A percentile compares a stretch with the other conserved stretches of the same genome.
phyloP scores from a whole-genome alignment of 2,888 invertebrate species.

The Calameuta pallipes region DNA sequence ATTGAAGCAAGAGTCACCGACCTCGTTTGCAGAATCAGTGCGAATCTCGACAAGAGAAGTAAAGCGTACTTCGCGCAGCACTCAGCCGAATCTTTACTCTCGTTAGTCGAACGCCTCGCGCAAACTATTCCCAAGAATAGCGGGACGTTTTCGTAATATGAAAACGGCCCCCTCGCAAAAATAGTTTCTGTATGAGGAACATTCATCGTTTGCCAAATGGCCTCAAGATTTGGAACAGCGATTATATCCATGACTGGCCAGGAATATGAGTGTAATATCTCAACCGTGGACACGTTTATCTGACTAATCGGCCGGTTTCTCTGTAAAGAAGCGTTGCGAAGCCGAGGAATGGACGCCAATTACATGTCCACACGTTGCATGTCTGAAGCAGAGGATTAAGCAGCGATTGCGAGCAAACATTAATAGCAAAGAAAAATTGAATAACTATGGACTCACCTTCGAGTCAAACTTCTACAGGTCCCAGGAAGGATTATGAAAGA shows the following conservation, averaged over 20 bases:
- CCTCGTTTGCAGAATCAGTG: background rate
- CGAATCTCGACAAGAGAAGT: background rate
- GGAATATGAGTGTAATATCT: background rate
- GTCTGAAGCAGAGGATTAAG: background rate
- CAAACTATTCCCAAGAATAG: background rate
- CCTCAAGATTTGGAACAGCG: slow-evolving; percentile 4
- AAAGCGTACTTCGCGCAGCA: background rate
- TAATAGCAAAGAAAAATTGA: background rate
- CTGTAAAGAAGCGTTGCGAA: background rate
- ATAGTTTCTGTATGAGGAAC: slow-evolving; percentile 51
- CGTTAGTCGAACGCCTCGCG: background rate
- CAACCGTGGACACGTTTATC: background rate
- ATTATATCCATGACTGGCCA: background rate
- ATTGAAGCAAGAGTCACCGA: background rate
- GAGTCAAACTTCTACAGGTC: slow-evolving; percentile 58
- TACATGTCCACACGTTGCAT: background rate
- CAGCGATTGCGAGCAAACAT: background rate
- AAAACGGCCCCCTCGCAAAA: slow-evolving; percentile 44
- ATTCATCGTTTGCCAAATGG: slow-evolving; percentile 57
- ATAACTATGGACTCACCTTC: slow-evolving; percentile 52
- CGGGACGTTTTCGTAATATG: background rate
- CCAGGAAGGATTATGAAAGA: slow-evolving; percentile 34
- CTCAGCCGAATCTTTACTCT: background rate
- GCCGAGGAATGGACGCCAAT: background rate
- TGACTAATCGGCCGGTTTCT: background rate